Percentiles rank a stretch among this genome's conserved stretches.
These are phyloP conservation scores for Cuniculus paca DNA, from an alignment of 2,797 vertebrate species.

Conservation along the genomic window DNA sequence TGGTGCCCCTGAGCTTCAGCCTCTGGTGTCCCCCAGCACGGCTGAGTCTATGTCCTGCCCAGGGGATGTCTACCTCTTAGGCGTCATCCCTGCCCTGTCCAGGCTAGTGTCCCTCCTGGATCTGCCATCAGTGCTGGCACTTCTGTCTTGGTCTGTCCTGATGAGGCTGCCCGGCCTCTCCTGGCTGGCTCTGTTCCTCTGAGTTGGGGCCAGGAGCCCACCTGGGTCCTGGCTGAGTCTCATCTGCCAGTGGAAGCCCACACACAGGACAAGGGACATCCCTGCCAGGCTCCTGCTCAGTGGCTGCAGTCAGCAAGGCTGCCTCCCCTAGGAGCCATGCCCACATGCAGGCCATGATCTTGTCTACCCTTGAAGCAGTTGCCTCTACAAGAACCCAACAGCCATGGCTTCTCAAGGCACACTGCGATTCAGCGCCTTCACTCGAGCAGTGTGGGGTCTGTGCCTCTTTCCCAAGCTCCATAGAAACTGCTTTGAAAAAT, in stretches of 20 bases:
- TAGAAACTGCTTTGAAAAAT: not conserved
- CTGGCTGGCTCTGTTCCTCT: not conserved
- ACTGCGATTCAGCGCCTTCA: not conserved
- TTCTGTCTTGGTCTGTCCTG: not conserved
- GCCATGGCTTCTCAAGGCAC: not conserved
- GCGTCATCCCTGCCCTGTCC: not conserved
- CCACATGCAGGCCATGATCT: not conserved
- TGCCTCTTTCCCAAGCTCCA: not conserved
- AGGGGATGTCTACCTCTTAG: not conserved
- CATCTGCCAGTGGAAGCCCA: not conserved
- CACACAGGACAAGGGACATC: not conserved
- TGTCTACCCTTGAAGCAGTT: not conserved
- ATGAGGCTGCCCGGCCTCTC: not conserved
- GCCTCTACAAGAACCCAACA: not conserved
- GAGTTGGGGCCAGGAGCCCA: not conserved
- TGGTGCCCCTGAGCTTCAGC: no score
- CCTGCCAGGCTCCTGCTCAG: not conserved
- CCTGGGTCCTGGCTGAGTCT: not conserved
- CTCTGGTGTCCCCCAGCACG: no score
- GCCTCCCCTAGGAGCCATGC: not conserved
- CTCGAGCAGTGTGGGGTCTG: not conserved
- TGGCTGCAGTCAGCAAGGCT: not conserved
- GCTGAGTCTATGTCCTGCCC: not conserved
- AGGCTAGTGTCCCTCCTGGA: not conserved
- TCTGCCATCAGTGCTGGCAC: not conserved